Evolutionary conservation across 2,888 invertebrate species (phyloP), one percentile per base, ranked within the genome.

Genomic region (Callyntrura guangdongensis): DNA sequence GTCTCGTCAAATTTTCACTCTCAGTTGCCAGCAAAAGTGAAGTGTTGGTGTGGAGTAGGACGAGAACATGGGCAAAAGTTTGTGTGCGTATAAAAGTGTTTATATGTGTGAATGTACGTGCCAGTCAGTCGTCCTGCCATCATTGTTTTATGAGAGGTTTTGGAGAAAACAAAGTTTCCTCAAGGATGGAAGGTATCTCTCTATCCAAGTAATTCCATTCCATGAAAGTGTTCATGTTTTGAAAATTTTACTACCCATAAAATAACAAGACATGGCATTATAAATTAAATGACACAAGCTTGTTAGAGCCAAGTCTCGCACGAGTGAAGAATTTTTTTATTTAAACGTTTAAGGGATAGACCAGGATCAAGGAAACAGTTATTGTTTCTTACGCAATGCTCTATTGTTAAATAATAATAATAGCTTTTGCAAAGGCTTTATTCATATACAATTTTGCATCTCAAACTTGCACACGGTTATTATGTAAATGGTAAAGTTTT

Each of bases 41-140:
- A 59, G 17, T 59, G 20, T 9, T 8, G n/a, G n/a, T 53, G 53
- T n/a, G 53, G 53, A 17, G 20, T 9, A 22, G 22, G 17, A 61
- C 61, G 17, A 69, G 25, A 69, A 36, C 12, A 36, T 69, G 36
- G 25, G 27, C 27, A 72, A 47, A 72, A 45, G 69, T 69, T 45
- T 72, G 72, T 72, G 72, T 47, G 47, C 47, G 36, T 20, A 20
- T 56, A n/a, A 4, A 22, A 17, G 17, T 17, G 61, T 22, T 61
- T n/a, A 20, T n/a, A 20, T 2, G 64, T 64, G 17, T 17, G 22
- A 8, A 9, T n/a, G 17, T 36, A 36, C 17, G 64, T 64, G 27
- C 67, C 36, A 36, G 36, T 36, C 36, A 36, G 36, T 36, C 36
- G 36, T 36, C 36, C 36, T 4, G 36, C 6, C 36, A 36, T 36